Evolutionary conservation across 1,140 invertebrate species (phyloP), one percentile per base, ranked within the genome.

Genomic region (Danaus plexippus): DNA sequence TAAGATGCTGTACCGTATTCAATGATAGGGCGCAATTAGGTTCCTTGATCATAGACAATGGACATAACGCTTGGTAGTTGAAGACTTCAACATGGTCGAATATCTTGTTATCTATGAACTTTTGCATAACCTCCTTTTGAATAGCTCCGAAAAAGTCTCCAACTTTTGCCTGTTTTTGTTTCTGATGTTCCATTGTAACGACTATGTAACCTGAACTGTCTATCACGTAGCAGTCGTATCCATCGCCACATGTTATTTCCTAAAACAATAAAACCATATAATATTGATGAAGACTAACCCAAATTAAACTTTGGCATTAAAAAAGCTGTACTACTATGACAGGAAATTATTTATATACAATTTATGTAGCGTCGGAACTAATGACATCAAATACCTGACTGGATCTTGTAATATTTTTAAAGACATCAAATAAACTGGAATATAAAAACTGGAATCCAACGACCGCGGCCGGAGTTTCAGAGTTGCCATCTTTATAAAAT

Each of bases 141-240:
- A 95, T 79, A 56, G 93, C 92, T 0, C 96, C 96, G 85, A 97
- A 96, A 85, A 97, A 98, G 66, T 88, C 85, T 0, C 95, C 95
- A 0, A 93, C 93, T 44, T 94, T 88, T 11, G 91, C 18, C 89
- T 78, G 11, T 90, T 88, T 61, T 93, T 90, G 0, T 94, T 92
- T 32, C 7, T 5, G 22, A 32, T 32, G 22, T 32, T 32, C 22
- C 22, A 32, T 32, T 6, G 22, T 3, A 11, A 96, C 88, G 1
- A 97, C 88, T n/a, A 97, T 90, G 74, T 96, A 97, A 0, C 95
- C 96, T 75, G 95, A 96, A 69, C 93, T 94, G 85, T 97, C 96
- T 11, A 97, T 90, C 4, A 97, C 88, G 75, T 94, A 97, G 73
- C 96, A 97, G 62, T 94, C 92, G 52, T 83, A 80, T 91, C 89